These are phyloP conservation scores for Microtus pennsylvanicus DNA, from an alignment of 2,113 vertebrate genomes.

Conservation along the genomic window DNA sequence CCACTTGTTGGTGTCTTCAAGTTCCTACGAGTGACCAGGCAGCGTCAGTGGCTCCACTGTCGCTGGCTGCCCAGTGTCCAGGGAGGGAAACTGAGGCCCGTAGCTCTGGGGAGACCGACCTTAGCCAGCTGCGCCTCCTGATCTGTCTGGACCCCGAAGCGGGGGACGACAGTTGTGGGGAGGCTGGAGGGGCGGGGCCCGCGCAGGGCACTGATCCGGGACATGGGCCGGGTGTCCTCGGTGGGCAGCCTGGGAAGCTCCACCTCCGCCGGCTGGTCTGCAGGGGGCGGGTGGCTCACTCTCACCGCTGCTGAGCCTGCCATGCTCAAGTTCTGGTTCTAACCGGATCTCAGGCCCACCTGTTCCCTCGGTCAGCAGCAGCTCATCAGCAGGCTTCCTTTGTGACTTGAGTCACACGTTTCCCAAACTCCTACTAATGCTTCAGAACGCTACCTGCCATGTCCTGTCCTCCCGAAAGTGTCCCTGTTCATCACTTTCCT, in stretches of 20 bases:
- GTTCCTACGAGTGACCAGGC: conserved; percentile 85
- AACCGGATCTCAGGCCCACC: background rate
- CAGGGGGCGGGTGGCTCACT: background rate
- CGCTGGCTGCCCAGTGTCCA: background rate
- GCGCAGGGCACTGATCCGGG: conserved; percentile 93
- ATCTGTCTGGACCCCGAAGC: conserved; percentile 92
- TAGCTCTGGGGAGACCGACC: conserved; percentile 82
- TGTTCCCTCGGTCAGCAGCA: background rate
- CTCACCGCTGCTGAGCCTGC: background rate
- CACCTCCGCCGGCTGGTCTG: conserved; percentile 96
- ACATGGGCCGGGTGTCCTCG: conserved; percentile 86
- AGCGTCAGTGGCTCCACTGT: background rate
- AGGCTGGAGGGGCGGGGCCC: conserved; percentile 89
- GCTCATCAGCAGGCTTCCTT: background rate
- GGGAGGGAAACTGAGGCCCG: background rate
- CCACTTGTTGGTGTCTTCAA: conserved; percentile 94
- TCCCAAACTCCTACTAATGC: background rate
- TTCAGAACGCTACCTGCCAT: conserved; percentile 7
- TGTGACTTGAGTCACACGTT: background rate
- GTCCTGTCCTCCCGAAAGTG: background rate
- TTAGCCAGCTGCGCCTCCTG: conserved; percentile 92
- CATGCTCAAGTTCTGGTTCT: background rate
- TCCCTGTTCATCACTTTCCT: background rate
- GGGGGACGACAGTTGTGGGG: conserved; percentile 88
- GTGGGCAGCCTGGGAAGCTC: conserved; percentile 87